Conservation (phyloP, 2,797 vertebrate genomes). For the Heliangelus exortis region DNA sequence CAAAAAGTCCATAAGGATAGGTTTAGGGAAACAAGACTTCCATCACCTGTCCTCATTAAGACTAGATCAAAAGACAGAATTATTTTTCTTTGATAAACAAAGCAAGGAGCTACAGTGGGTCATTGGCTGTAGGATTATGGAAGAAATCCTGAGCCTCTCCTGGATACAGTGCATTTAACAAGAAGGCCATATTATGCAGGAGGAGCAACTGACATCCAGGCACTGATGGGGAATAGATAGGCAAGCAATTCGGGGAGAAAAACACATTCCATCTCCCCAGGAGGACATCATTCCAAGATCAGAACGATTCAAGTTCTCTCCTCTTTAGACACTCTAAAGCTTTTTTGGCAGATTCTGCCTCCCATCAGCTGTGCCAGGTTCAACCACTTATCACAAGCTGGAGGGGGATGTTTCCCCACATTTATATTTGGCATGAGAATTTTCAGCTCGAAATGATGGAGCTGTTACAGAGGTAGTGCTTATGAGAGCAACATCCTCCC, state of each 20-base stretch:
- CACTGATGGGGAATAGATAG: neutral
- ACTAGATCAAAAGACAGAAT: neutral
- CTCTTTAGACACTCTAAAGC: slow-evolving; percentile 30
- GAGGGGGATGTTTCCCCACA: slow-evolving; percentile 59
- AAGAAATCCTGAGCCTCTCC: neutral
- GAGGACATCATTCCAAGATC: neutral
- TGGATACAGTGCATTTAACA: neutral
- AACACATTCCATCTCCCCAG: neutral
- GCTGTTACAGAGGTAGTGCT: slow-evolving; percentile 40
- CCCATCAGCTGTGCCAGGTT: slow-evolving; percentile 20
- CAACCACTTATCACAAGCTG: slow-evolving; percentile 52
- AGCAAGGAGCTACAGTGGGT: neutral
- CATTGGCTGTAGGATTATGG: neutral
- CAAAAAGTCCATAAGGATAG: neutral
- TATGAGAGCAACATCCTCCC: slow-evolving; percentile 45
- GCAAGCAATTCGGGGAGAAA: neutral
- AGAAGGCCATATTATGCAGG: neutral
- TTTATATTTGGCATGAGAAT: slow-evolving; percentile 42
- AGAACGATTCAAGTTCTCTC: slow-evolving; percentile 35
- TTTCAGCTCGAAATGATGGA: slow-evolving; percentile 15
- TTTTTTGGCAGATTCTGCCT: slow-evolving; percentile 36
- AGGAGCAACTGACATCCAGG: neutral
- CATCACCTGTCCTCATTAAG: neutral
- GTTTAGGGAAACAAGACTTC: neutral
- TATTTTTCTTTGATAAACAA: neutral